phyloP scores from a whole-genome alignment of 1,140 invertebrate genomes.

The Batillaria attramentaria region DNA sequence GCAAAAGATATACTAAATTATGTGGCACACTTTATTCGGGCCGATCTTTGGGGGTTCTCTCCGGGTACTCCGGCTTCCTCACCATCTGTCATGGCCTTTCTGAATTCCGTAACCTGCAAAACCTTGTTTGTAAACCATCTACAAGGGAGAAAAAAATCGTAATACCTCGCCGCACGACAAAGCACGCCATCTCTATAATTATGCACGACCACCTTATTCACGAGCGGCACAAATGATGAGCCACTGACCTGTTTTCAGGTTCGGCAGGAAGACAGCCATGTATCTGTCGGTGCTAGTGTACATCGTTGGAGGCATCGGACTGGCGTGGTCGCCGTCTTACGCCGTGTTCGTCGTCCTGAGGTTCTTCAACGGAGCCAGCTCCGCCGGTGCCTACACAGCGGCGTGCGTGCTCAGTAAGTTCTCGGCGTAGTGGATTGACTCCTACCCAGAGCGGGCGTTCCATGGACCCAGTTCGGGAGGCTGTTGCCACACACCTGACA shows the following conservation, averaged over 20 bases:
- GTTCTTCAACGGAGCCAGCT: slow-evolving; percentile 46
- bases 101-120: no score
- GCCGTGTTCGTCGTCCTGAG: slow-evolving; percentile 41
- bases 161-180: background rate
- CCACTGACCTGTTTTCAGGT: slow-evolving; percentile 35
- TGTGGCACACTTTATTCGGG: no score
- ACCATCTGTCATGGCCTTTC: no score
- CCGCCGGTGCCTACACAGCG: slow-evolving; percentile 44
- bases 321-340: slow-evolving; percentile 42
- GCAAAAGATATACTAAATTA: no score
- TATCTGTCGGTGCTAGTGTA: slow-evolving; percentile 38
- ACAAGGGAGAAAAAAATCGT: no score
- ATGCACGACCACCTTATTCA: background rate
- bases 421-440: no score
- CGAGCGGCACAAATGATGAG: background rate
- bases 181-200: background rate
- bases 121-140: no score
- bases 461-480: no score
- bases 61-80: no score
- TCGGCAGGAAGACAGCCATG: slow-evolving; percentile 50
- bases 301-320: slow-evolving; percentile 33
- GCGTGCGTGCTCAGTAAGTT: slow-evolving; percentile 53
- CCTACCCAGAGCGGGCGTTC: no score
- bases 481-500: no score
- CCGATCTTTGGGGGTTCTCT: no score